A percentile compares a stretch with the other conserved stretches of the same genome.
These are phyloP conservation scores for Thecocarcelia acutangulata DNA, from an alignment of 2,888 invertebrate genomes.

Conservation along the genomic window DNA sequence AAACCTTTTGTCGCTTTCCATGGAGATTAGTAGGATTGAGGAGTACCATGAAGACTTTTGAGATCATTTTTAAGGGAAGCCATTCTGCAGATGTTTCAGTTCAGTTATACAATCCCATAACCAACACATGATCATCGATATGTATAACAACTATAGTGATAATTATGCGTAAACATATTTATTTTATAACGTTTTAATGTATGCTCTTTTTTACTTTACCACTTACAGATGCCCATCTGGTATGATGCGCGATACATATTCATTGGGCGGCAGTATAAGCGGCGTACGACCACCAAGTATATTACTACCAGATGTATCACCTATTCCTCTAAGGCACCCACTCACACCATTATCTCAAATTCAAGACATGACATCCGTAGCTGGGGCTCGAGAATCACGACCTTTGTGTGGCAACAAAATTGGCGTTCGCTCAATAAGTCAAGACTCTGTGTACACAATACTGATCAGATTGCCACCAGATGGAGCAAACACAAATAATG, in stretches of 20 bases:
- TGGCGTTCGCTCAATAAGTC: slow-evolving; percentile 84
- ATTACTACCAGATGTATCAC: slow-evolving; percentile 80
- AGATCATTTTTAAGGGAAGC: no score
- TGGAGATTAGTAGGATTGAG: no score
- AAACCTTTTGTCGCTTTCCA: no score
- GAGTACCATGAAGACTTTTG: no score
- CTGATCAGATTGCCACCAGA: slow-evolving; percentile 91
- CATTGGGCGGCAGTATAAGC: slow-evolving; percentile 82
- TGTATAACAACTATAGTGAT: no score
- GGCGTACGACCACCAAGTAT: slow-evolving; percentile 82
- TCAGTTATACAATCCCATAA: no score
- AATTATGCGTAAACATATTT: no score
- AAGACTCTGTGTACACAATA: slow-evolving; percentile 94
- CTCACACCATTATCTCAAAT: slow-evolving; percentile 80
- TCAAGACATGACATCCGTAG: slow-evolving; percentile 78
- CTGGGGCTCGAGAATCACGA: slow-evolving; percentile 83
- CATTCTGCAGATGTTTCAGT: no score
- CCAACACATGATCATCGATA: no score
- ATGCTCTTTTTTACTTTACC: no score
- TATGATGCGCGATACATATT: slow-evolving; percentile 89
- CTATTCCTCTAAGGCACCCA: slow-evolving; percentile 82
- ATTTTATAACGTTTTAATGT: no score
- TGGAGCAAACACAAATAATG: slow-evolving; percentile 77
- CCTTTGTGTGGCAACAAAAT: slow-evolving; percentile 85
- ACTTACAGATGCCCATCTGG: slow-evolving; percentile 90